These are phyloP conservation scores for Siniperca obscura DNA, from an alignment of 2,797 vertebrate species.

Conservation along the genomic window DNA sequence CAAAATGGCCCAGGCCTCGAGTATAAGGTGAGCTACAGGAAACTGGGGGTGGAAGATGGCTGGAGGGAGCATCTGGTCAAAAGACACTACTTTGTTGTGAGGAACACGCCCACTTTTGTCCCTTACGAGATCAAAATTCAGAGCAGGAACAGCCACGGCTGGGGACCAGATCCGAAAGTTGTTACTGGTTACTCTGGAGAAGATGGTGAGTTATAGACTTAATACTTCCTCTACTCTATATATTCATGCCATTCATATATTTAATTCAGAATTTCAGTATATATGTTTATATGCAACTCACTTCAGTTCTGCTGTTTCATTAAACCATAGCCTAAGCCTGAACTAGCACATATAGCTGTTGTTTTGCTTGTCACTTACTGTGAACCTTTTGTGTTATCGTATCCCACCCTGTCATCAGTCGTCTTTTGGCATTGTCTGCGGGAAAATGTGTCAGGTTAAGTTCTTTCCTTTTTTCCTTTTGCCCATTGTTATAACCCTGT, in stretches of 20 bases:
- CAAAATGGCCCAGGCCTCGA: conserved; percentile 93
- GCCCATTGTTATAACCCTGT: conserved; percentile 50
- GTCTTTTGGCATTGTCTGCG: conserved; percentile 84
- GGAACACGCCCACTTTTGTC: conserved; percentile 90
- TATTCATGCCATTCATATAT: not conserved
- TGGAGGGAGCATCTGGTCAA: conserved; percentile 90
- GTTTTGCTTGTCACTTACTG: conserved; percentile 42
- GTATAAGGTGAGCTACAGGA: conserved; percentile 94
- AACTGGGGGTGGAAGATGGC: conserved; percentile 78
- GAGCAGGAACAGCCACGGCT: conserved; percentile 89
- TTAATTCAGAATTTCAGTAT: not conserved
- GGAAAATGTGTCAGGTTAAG: conserved; percentile 86
- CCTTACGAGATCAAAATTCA: conserved; percentile 95
- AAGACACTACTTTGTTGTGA: conserved; percentile 87
- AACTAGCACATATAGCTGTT: conserved; percentile 14
- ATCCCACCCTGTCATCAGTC: conserved; percentile 71
- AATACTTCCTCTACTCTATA: not conserved
- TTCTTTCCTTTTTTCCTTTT: conserved; percentile 56
- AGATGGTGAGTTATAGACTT: conserved; percentile 88
- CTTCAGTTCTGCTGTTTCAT: not conserved
- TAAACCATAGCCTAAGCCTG: conserved; percentile 4
- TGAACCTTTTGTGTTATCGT: conserved; percentile 49
- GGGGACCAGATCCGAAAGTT: conserved; percentile 89
- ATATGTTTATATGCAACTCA: not conserved
- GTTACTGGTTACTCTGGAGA: conserved; percentile 93